Evolutionary conservation across 2,888 invertebrate species (phyloP), one percentile per base, ranked within the genome.

Genomic region (Acanthacorydalis orientalis): DNA sequence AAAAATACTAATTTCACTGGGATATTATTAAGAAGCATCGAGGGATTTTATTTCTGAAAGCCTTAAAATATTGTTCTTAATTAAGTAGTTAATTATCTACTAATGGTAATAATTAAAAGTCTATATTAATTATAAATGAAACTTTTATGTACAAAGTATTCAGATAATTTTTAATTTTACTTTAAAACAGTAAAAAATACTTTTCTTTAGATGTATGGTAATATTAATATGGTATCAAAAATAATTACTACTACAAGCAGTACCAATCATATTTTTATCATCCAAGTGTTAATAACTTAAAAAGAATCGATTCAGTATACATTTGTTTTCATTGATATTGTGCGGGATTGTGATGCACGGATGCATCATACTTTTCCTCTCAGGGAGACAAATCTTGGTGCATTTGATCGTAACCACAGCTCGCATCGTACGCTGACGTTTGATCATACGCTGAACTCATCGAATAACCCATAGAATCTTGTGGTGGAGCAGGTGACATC

Each of bases 401-500:
- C 83, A 90, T 85, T 57, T 87, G 87, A 69, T 89, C 89, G 68
- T 90, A 90, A 55, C 87, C 87, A 78, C 89, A 85, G 66, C 86
- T 83, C 59, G 85, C 86, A 67, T 89, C 89, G 68, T 89, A 89
- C 54, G 80, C 79, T 57, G 86, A 83, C 70, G 84, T 83, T 61
- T 86, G 86, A 69, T 91, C 90, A 64, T 89, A 90, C 53, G 88
- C 88, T 61, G 91, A 87, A 52, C 88, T 89, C 79, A 91, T 85
- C 57, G 86, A 84, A 72, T 91, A 91, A 52, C 89, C 89, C 80
- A 90, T 88, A 59, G 87, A 86, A 70, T 91, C 90, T 72, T 89
- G 89, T 50, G 86, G 81, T 51, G 87, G 87, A 60, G 89, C 90
- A 56, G 91, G 91, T 50, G 89, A 90, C 89, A 92, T 90, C 86